Percentiles rank a stretch among this genome's conserved stretches.
Conservation (phyloP, 37 sponge, comb jelly and placozoan species). For the Hormiphora californensis region DNA sequence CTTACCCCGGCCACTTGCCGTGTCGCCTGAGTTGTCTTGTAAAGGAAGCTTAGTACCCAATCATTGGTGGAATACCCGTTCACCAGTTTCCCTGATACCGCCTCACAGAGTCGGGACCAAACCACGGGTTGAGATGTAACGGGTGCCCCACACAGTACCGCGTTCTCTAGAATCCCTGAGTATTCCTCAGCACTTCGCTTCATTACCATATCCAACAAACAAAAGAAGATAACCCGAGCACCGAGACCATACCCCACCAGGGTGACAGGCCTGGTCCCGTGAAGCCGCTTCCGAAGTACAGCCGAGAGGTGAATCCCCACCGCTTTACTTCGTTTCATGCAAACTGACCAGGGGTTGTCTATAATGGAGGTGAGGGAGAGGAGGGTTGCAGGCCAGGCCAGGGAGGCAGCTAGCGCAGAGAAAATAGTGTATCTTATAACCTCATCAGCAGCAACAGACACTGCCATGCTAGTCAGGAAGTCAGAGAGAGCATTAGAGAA, state of each 20-base stretch:
- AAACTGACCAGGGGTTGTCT: conserved; percentile 55
- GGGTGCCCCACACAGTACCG: conserved; percentile 23
- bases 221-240: conserved; percentile 55
- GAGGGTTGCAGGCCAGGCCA: conserved; percentile 51
- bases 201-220: conserved; percentile 39
- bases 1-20: background rate
- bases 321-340: conserved; percentile 38
- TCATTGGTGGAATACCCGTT: background rate
- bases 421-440: conserved; percentile 4
- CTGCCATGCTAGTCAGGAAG: background rate
- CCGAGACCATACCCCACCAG: conserved; percentile 55
- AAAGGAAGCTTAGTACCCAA: conserved; percentile 37
- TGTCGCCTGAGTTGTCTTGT: background rate
- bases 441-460: background rate
- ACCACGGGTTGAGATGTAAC: background rate
- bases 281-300: background rate
- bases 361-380: background rate
- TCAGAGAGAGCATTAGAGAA: background rate
- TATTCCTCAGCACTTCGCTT: background rate
- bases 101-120: background rate
- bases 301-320: conserved; percentile 14
- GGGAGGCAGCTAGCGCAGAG: conserved; percentile 13
- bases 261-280: conserved; percentile 46
- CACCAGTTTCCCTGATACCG: background rate
- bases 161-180: conserved; percentile 5